Base-by-base conservation (phyloP, 2,797 vertebrate genomes). In the Bufotes viridis region DNA sequence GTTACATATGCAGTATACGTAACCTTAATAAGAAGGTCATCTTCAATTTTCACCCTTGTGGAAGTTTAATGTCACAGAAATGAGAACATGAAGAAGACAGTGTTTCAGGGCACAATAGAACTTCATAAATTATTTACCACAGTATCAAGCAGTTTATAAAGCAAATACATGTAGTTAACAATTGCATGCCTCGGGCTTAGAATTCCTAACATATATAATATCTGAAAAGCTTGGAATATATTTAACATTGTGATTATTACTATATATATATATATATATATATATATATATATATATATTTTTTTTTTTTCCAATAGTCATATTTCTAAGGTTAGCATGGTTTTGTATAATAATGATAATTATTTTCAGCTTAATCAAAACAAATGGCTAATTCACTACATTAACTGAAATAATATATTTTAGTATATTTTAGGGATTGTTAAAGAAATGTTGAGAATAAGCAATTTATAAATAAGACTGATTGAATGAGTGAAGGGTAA, bases 11-110 rank as follows among this genome's bases (percentile, higher is more conserved):
- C 89, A 91, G 86, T 63, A 83, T 88, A 90, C 74, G 63, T 90
- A 90, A 91, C 81, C 51, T 49, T 78, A 90, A 89, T 69, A 90
- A 78, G 88, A 90, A 92, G 87, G 91, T 90, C 84, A 84, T 60
- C 81, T 87, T 87, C 85, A 91, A 88, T 82, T 86, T 69, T 88
- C 90, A 90, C 67, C 85, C 89, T 72, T 81, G 80, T 89, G 90
- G 88, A 75, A 84, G 53, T 74, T 24, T 91, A 91, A 91, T 69
- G 84, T 67, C 75, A 76, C 51, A 90, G 78, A 90, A 88, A 58
- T 42, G 6, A 5, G 63, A 74, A 70, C 67, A 75, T 22, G 86
- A 61, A 82, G 55, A 74, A 74, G 80, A 82, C 49, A 14, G 72
- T 81, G 63, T 87, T 87, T 24, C 60, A 76, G 55, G 63, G 57